A percentile compares a stretch with the other conserved stretches of the same genome.
phyloP scores from a whole-genome alignment of 2,113 vertebrate genomes.

The Formicarius rufipectus region DNA sequence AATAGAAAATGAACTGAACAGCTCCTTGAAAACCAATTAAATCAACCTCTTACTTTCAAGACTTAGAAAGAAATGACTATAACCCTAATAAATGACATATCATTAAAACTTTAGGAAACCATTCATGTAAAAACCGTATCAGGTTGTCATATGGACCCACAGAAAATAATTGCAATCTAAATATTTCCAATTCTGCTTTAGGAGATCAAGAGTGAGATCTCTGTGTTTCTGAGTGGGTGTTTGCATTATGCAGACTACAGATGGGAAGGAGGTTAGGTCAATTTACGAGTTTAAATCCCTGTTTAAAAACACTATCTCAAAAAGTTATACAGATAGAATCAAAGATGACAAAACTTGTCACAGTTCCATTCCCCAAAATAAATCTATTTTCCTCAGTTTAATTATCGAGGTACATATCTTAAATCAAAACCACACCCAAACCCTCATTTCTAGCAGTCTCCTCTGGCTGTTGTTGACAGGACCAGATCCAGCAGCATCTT shows the following conservation, averaged over 20 bases:
- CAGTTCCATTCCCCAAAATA: neutral
- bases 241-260: constrained; percentile 51
- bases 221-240: constrained; percentile 58
- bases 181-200: constrained; percentile 61
- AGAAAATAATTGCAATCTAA: constrained; percentile 72
- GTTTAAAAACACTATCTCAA: neutral
- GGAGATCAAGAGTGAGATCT: constrained; percentile 63
- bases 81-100: constrained; percentile 63
- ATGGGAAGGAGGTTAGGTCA: constrained; percentile 37
- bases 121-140: constrained; percentile 66
- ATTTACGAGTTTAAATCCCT: constrained; percentile 29
- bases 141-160: constrained; percentile 66
- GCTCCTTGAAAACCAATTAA: constrained; percentile 62
- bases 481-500: neutral
- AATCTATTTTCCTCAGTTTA: neutral
- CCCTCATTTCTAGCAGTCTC: neutral
- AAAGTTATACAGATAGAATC: neutral
- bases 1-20: constrained; percentile 55
- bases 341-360: neutral
- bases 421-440: neutral
- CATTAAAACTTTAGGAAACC: constrained; percentile 68
- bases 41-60: constrained; percentile 57
- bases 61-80: constrained; percentile 63
- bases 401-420: neutral
- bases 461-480: neutral